Evolutionary conservation across 2,888 invertebrate species (phyloP), one percentile per base, ranked within the genome.

Genomic region (Agriotes lineatus): DNA sequence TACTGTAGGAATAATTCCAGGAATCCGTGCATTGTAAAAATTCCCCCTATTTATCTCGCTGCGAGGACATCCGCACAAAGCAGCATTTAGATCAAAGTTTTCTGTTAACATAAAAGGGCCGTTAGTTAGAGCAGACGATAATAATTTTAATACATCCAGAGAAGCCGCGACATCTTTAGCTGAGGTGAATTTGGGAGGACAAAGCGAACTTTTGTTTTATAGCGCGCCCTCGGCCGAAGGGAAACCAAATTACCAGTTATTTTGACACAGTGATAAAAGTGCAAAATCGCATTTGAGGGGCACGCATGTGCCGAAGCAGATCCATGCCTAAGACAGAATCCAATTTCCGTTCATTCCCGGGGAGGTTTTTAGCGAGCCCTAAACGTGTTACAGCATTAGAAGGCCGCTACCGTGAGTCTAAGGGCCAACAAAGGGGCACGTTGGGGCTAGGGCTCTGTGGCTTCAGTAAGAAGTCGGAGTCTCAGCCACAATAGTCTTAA

Each of bases 371-470:
- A 63, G 63, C 44, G 44, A 54, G 56, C 22, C 63, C 63, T 54
- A 63, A 63, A 54, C 63, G 63, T 63, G 63, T 63, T 63, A 63
- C 25, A 56, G 63, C 52, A 63, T 63, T 63, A 63, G 61, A 56
- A 56, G 54, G 44, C 42, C 52, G 22, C 63, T 42, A 61, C 61
- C 50, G 48, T 52, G 63, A 63, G 56, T 63, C 54, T 54, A 63
- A 63, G n/a, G 42, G 18, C 50, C 42, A 54, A 63, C 63, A 52
- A 54, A n/a, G n/a, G 22, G 37, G 56, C 56, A 63, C 42, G 44
- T 63, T 63, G n/a, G 50, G 50, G 35, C 22, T 20, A 50, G 50
- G 50, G 50, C 61, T 61, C 37, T 16, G 22, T 50, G 50, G 5
- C 18, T n/a, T n/a, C n/a, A 44, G 35, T 30, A 30, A 63, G 33